phyloP scores from a whole-genome alignment of 2,113 vertebrate genomes.

The Vulpes vulpes region DNA sequence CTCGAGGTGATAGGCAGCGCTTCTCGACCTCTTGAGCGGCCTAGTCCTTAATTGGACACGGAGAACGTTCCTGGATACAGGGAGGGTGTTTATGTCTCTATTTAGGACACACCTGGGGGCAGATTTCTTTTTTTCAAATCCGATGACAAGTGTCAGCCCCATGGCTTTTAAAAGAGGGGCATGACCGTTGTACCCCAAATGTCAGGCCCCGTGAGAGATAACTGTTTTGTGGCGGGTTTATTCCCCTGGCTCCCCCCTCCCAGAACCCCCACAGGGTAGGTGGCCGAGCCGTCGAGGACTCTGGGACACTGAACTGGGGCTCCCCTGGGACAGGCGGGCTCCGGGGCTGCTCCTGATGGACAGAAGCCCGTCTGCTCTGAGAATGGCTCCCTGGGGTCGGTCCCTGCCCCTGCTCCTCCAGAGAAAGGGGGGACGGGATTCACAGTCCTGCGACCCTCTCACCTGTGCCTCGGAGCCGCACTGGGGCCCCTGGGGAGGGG shows the following conservation, averaged over 20 bases:
- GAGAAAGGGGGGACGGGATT: no score
- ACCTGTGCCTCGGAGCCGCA: neutral
- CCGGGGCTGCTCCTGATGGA: no score
- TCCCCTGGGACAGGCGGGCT: no score
- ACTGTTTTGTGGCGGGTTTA: neutral
- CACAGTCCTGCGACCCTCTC: no score
- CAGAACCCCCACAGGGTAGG: no score
- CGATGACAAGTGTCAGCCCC: neutral
- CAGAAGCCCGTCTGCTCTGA: no score
- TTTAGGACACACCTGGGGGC: neutral
- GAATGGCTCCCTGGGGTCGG: no score
- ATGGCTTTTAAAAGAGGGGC: neutral
- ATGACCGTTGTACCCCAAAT: fast-evolving
- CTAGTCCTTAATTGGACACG: fast-evolving
- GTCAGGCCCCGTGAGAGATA: fast-evolving
- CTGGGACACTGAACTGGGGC: no score
- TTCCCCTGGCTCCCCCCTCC: no score
- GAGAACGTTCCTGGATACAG: fast-evolving
- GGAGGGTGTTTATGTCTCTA: neutral
- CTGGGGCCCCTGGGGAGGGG: neutral
- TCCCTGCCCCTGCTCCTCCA: no score
- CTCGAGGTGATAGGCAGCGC: neutral
- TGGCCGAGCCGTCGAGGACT: no score
- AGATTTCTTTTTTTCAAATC: neutral
- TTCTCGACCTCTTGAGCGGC: neutral